Conservation (phyloP, 2,113 vertebrate species). For the Tachysurus fulvidraco region DNA sequence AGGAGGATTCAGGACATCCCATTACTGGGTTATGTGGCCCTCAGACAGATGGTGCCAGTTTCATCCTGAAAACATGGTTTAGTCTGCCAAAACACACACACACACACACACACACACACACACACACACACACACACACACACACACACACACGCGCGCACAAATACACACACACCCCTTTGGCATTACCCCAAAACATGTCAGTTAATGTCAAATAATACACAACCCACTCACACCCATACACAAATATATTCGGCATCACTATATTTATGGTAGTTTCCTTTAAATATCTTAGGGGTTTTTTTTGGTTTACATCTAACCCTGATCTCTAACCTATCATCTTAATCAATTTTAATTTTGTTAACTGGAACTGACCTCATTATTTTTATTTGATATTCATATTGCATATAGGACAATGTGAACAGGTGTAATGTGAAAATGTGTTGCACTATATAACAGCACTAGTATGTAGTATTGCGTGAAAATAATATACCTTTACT, state of each 20-base stretch:
- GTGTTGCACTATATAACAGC: not conserved
- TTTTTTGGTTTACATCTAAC: not conserved
- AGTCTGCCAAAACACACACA: slow-evolving; percentile 37
- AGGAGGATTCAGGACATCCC: slow-evolving; percentile 46
- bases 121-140: slow-evolving; percentile 36
- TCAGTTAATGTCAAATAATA: slow-evolving; percentile 50
- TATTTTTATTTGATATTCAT: not conserved
- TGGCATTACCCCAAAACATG: slow-evolving; percentile 55
- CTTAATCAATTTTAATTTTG: not conserved
- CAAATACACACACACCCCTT: slow-evolving; percentile 35
- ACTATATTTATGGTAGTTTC: not conserved
- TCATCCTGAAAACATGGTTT: slow-evolving; percentile 48
- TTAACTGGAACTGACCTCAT: not conserved
- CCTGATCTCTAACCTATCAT: not conserved
- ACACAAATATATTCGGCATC: no score
- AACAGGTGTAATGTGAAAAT: not conserved
- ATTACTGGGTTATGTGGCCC: slow-evolving; percentile 45
- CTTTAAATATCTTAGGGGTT: not conserved
- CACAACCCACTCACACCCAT: not conserved
- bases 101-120: slow-evolving; percentile 22
- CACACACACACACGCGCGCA: slow-evolving; percentile 14
- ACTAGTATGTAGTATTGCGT: not conserved
- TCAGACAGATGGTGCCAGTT: slow-evolving; percentile 62
- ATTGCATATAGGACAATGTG: not conserved
- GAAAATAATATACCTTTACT: not conserved